A percentile compares a stretch with the other conserved stretches of the same genome.
These are phyloP conservation scores for Uloborus plumipes DNA, from an alignment of 2,888 invertebrate genomes.

Conservation along the genomic window DNA sequence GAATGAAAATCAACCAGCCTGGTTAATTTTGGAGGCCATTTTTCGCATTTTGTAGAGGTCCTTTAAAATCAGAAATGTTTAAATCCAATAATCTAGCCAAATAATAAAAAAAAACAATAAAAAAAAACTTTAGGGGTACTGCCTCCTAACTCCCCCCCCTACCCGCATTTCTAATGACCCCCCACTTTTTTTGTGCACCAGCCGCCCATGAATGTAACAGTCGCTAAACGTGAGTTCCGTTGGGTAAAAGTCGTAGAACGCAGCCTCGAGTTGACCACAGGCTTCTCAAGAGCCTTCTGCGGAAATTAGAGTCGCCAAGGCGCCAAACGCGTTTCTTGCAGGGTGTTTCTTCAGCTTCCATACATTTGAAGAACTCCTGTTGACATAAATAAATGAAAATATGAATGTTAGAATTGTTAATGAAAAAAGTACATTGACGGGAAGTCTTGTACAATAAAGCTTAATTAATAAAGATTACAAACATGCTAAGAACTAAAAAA, in stretches of 20 bases:
- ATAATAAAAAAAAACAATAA: neutral
- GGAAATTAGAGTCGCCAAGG: conserved; percentile 39
- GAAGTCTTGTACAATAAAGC: too few species aligned
- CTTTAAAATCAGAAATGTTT: too few species aligned
- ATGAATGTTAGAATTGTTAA: neutral
- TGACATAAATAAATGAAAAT: neutral
- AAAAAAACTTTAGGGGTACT: too few species aligned
- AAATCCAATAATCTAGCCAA: neutral
- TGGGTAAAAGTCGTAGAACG: conserved; percentile 42
- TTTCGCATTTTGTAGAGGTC: too few species aligned
- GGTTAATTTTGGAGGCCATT: too few species aligned
- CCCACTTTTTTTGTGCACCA: too few species aligned
- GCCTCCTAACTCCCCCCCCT: too few species aligned
- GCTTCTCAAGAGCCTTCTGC: conserved; percentile 51
- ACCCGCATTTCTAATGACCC: too few species aligned
- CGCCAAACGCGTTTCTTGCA: conserved; percentile 49
- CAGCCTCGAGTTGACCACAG: conserved; percentile 64
- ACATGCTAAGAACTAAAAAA: too few species aligned
- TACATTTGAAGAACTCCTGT: conserved; percentile 62
- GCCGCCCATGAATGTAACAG: too few species aligned
- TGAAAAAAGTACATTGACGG: neutral
- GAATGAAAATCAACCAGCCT: too few species aligned
- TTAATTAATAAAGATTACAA: too few species aligned
- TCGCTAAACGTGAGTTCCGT: conserved; percentile 24
- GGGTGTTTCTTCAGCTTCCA: conserved; percentile 36